A percentile compares a stretch with the other conserved stretches of the same genome.
Evolutionary conservation across 1,140 invertebrate species (phyloP).

Genomic region (Drosophila truncata): DNA sequence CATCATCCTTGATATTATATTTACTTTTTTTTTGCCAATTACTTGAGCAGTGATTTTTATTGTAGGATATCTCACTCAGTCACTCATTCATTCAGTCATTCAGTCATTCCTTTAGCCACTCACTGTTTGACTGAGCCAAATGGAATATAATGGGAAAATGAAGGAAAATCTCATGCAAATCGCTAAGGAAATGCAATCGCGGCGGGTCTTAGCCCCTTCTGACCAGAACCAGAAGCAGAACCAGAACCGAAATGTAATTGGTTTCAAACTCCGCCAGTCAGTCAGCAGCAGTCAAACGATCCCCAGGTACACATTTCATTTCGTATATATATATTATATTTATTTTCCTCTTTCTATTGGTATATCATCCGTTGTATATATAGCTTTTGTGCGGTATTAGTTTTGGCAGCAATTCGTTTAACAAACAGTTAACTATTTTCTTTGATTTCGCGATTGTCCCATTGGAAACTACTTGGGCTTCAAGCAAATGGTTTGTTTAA

Average conservation of each 20-base stretch:
- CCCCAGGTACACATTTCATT: slow-evolving; percentile 32
- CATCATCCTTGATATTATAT: not conserved
- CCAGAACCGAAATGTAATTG: slow-evolving; percentile 32
- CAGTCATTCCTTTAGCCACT: slow-evolving; percentile 1
- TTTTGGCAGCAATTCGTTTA: slow-evolving; percentile 48
- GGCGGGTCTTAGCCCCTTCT: not conserved
- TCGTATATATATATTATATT: slow-evolving; percentile 28
- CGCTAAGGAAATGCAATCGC: slow-evolving; percentile 22
- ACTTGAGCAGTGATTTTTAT: slow-evolving; percentile 25
- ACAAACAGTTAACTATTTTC: slow-evolving; percentile 38
- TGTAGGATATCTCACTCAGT: not conserved
- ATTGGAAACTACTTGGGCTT: slow-evolving; percentile 9
- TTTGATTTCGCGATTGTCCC: slow-evolving; percentile 22
- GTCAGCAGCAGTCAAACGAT: slow-evolving; percentile 37
- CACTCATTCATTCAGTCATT: not conserved
- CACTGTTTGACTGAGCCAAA: slow-evolving; percentile 8
- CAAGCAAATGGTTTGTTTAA: not conserved
- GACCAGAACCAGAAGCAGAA: slow-evolving; percentile 19
- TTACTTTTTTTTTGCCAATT: slow-evolving; percentile 31
- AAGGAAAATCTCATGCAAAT: slow-evolving; percentile 24
- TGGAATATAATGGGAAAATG: slow-evolving; percentile 23
- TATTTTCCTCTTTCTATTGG: slow-evolving; percentile 10
- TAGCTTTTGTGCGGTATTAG: slow-evolving; percentile 20
- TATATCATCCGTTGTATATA: slow-evolving; percentile 1
- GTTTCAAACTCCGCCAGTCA: slow-evolving; percentile 37